phyloP scores from a whole-genome alignment of 2,113 vertebrate species.

The Colius striatus region DNA sequence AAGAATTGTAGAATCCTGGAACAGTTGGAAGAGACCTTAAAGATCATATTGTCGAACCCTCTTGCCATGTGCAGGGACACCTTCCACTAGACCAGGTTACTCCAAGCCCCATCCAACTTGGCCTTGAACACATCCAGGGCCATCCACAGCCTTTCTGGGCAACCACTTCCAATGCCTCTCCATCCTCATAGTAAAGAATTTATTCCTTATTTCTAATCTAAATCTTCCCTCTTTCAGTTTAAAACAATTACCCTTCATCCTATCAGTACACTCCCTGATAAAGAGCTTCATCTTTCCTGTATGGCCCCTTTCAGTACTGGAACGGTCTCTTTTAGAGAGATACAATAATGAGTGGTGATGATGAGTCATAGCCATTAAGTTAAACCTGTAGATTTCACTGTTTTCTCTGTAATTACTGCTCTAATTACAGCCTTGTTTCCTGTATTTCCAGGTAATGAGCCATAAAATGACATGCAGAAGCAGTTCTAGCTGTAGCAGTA shows the following conservation, averaged over 20 bases:
- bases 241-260: rapidly evolving
- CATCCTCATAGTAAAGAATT: background rate
- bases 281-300: no score
- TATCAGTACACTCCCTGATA: background rate
- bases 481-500: background rate
- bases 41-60: background rate
- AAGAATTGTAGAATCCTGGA: background rate
- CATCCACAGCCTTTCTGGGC: background rate
- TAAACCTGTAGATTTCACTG: background rate
- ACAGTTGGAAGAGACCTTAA: background rate
- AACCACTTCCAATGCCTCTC: background rate
- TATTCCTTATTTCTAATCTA: background rate
- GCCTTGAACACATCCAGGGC: background rate
- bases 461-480: background rate
- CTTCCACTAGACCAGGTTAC: no score
- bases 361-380: background rate
- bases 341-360: background rate
- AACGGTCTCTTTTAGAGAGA: background rate
- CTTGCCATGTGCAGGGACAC: background rate
- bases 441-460: background rate
- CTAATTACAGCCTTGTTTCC: background rate
- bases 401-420: background rate
- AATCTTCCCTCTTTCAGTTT: background rate
- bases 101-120: background rate
- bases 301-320: background rate